A percentile compares a stretch with the other conserved stretches of the same genome.
Evolutionary conservation across 2,113 vertebrate species (phyloP).

Genomic region (Alexandromys fortis): DNA sequence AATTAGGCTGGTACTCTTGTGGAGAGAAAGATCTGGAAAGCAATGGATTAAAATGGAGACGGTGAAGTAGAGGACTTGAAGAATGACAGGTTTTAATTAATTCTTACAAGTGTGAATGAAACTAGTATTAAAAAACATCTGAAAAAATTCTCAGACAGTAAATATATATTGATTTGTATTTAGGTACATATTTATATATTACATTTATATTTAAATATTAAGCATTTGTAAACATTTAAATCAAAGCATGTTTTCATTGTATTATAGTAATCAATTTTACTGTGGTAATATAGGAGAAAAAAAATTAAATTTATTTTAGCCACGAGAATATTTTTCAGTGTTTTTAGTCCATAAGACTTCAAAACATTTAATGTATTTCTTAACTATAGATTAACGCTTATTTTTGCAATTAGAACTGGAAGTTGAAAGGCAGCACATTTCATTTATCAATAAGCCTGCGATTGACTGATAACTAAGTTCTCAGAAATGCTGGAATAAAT

Average conservation of each 20-base stretch:
- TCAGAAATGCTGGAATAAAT: constrained; percentile 56
- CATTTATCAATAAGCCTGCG: constrained; percentile 32
- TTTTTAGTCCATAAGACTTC: constrained; percentile 10
- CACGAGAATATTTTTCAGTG: neutral
- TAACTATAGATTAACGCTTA: constrained; percentile 44
- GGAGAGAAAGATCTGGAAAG: constrained; percentile 1
- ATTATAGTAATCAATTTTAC: neutral
- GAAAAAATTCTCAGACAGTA: neutral
- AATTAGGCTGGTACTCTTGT: neutral
- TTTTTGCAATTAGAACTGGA: constrained; percentile 32
- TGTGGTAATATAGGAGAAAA: neutral
- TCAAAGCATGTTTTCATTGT: constrained; percentile 16
- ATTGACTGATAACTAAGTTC: constrained; percentile 54
- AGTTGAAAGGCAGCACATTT: constrained; percentile 47
- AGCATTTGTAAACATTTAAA: neutral
- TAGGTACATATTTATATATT: neutral
- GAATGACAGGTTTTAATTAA: neutral
- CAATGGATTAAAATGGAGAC: constrained; percentile 19
- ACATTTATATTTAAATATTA: neutral
- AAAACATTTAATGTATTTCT: constrained; percentile 36
- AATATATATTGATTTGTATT: constrained; percentile 14
- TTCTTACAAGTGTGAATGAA: neutral
- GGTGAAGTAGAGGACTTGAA: neutral
- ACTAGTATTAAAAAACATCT: constrained; percentile 9
- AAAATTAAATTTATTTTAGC: constrained; percentile 41